Percentiles rank a stretch among this genome's conserved stretches.
Evolutionary conservation across 2,888 invertebrate species (phyloP).

Genomic region (Epistrophella euchroma): DNA sequence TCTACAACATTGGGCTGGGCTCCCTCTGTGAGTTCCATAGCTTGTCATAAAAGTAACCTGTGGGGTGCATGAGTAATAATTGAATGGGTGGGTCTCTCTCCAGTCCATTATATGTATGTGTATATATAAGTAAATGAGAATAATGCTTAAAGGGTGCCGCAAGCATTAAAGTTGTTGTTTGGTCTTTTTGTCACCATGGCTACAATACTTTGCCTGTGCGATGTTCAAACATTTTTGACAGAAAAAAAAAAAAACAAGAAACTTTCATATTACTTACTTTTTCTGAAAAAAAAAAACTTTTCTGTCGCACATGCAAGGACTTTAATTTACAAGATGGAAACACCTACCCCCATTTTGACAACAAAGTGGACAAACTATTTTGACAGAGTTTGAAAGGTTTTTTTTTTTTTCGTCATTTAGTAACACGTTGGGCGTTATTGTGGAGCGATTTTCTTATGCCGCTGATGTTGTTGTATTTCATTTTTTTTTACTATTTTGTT

Average conservation of each 20-base stretch:
- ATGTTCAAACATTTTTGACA: constrained; percentile 46
- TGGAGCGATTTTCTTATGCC: constrained; percentile 9
- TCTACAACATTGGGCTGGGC: neutral
- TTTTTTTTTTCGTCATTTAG: constrained; percentile 38
- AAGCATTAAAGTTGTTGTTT: constrained; percentile 5
- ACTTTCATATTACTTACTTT: constrained; percentile 69
- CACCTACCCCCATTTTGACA: neutral
- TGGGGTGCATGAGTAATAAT: constrained; percentile 59
- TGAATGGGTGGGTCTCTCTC: constrained; percentile 46
- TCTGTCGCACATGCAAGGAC: constrained; percentile 39
- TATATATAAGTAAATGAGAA: neutral
- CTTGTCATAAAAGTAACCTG: constrained; percentile 54
- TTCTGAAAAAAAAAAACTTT: constrained; percentile 41
- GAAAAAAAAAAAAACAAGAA: constrained; percentile 17
- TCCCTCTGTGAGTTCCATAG: too few species aligned
- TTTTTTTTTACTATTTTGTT: constrained; percentile 35
- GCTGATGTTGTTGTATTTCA: constrained; percentile 3
- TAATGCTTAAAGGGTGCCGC: constrained; percentile 10
- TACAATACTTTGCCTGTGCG: constrained; percentile 2
- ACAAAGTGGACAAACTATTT: constrained; percentile 42
- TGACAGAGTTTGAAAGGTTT: constrained; percentile 19
- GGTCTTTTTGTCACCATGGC: constrained; percentile 1
- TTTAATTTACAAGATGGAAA: neutral
- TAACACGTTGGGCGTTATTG: constrained; percentile 13
- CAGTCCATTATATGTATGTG: constrained; percentile 1